Evolutionary conservation across 2,797 vertebrate species (phyloP), one percentile per base, ranked within the genome.

Genomic region (Lutjanus campechanus): DNA sequence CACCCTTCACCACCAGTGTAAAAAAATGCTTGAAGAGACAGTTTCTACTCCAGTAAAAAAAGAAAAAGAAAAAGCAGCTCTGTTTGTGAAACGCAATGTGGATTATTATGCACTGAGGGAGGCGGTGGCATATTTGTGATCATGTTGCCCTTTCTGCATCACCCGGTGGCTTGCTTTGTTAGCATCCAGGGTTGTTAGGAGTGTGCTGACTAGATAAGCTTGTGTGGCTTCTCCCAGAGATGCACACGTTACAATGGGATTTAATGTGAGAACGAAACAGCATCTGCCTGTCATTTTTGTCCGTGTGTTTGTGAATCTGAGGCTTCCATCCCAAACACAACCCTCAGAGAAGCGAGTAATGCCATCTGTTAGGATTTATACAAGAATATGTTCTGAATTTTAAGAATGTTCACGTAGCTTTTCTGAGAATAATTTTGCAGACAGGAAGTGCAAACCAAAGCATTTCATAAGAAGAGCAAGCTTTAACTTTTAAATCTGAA

Each of bases 161-260:
- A 69, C 46, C 74, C 71, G 62, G 74, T 49, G 20, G 76, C 79
- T 79, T 64, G 64, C 82, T 88, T 85, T 90, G 85, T 88, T 87
- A 85, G 77, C 63, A 73, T 46, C 50, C 65, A 60, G 80, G 68
- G 73, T 81, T 90, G 80, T 79, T 74, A 74, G 69, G 78, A 85
- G 85, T 85, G 89, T 85, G 79, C 55, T 70, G 76, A 72, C 58
- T 41, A 88, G 85, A 93, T 91, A 91, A 88, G 92, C 81, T 58
- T 65, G 58, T 72, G 82, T 76, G 76, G 61, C 76, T 66, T 86
- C 69, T 79, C 77, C 81, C 70, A 73, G 70, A 76, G 88, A 82
- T n/a, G 43, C 70, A 67, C 3, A 66, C 51, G 44, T 62, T 82
- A 89, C 88, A 87, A 81, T 84, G 36, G 71, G 72, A 87, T 82